phyloP scores from a whole-genome alignment of 1,140 invertebrate species.

The Drosophila willistoni region DNA sequence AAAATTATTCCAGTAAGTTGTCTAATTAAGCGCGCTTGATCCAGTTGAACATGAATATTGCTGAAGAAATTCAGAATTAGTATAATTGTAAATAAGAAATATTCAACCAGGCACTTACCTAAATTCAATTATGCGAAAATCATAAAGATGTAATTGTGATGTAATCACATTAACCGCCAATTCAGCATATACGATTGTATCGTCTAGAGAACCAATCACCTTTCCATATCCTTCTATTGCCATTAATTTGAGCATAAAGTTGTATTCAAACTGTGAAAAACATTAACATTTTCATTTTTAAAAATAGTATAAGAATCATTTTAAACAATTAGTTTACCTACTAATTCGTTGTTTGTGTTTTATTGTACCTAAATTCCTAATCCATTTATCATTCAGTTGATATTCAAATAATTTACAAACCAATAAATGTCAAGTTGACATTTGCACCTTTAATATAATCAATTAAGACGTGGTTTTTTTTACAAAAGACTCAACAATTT shows the following conservation, averaged over 20 bases:
- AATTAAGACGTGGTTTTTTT: too few species aligned
- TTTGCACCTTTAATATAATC: too few species aligned
- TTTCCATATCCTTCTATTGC: slow-evolving; percentile 67
- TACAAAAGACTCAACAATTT: too few species aligned
- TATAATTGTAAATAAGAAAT: not conserved
- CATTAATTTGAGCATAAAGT: slow-evolving; percentile 67
- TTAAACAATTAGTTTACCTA: too few species aligned
- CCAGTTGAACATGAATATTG: slow-evolving; percentile 73
- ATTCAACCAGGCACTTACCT: slow-evolving; percentile 35
- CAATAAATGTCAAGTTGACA: too few species aligned
- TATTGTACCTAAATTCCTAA: too few species aligned
- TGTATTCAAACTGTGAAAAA: slow-evolving; percentile 67
- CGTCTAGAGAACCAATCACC: slow-evolving; percentile 66
- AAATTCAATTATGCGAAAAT: slow-evolving; percentile 73
- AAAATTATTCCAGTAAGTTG: slow-evolving; percentile 70
- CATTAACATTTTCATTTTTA: not conserved
- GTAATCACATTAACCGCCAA: slow-evolving; percentile 58
- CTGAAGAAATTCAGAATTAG: slow-evolving; percentile 34
- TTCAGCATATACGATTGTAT: slow-evolving; percentile 69
- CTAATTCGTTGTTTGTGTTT: too few species aligned
- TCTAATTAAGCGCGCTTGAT: slow-evolving; percentile 63
- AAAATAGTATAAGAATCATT: too few species aligned
- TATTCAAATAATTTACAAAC: too few species aligned
- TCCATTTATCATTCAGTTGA: too few species aligned
- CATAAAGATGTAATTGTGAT: slow-evolving; percentile 57